Base-by-base conservation (phyloP, 92 coral and sea anemone species). In the Chrysogorgia sp. region DNA sequence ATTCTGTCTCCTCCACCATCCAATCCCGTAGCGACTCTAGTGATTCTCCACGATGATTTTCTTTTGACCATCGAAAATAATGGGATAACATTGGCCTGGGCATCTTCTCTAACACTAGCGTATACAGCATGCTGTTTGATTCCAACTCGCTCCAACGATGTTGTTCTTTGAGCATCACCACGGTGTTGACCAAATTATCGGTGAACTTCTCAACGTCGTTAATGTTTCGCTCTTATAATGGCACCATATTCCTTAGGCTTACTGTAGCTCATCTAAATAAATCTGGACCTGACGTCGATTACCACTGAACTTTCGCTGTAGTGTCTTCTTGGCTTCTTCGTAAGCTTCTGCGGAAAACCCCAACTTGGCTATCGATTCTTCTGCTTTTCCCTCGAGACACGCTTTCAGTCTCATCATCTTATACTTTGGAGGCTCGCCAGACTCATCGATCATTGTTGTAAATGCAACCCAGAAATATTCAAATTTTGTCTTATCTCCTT, bases 1-100 rank as follows among this genome's bases (percentile, higher is more conserved):
- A 79, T 29, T 79, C 75, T 10, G 63, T 50, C 75, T 78, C 83
- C 7, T 77, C 83, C 49, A 78, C 69, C 74, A 78, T 78, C 83
- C 83, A 78, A 10, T 78, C 75, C 30, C 58, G 34, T 22, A 78
- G 19, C 15, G 60, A 10, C 33, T 63, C 63, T 48, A 78, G 49
- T 7, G 74, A 32, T 31, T 64, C 75, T 41, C 25, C 37, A 47
- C 61, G 41, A 31, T 19, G 13, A 21, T 47, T 47, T 28, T 79
- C 75, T 15, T 52, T 22, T 10, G 59, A 45, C 71, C 71, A 81
- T 19, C 77, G 76, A 45, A 52, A 79, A 67, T 79, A 79, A 20
- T 15, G 31, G 32, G 84, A 66, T 20, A 79, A 34, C 84, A 79
- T 53, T 50, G 71, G 24, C 37, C 63, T 34, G 3, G 84, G 58